Conservation (phyloP, 2,888 invertebrate genomes). For the Capitulum mitella region DNA sequence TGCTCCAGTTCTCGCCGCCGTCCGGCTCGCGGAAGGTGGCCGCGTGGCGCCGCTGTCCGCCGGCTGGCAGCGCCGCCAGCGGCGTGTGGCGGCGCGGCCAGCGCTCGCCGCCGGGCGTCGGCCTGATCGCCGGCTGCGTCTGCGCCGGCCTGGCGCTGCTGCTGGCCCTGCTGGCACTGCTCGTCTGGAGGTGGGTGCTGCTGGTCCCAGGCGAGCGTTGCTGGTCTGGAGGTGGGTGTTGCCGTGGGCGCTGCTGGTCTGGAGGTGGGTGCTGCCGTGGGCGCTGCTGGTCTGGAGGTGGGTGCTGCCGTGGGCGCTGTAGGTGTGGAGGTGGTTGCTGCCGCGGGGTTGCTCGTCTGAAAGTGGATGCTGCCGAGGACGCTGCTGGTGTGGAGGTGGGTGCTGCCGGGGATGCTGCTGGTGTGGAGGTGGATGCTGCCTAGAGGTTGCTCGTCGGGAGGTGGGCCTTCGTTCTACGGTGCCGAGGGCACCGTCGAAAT, state of each 20-base stretch:
- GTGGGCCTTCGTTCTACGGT: no score
- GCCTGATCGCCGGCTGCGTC: conserved; percentile 61
- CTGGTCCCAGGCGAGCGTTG: no score
- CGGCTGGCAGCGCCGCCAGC: conserved; percentile 39
- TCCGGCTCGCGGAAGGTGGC: conserved; percentile 58
- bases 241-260: background rate
- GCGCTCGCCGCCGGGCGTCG: no score
- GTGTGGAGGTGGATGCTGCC: background rate
- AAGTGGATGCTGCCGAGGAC: background rate
- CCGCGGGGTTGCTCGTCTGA: background rate
- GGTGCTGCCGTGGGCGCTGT: background rate
- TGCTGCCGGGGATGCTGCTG: background rate
- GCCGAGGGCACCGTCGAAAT: no score
- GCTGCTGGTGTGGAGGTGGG: background rate
- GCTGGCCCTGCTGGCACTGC: conserved; percentile 59
- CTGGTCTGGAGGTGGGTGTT: conserved; percentile 62
- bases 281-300: background rate
- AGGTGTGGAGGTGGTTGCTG: background rate
- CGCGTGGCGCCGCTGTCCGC: conserved; percentile 60
- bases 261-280: background rate
- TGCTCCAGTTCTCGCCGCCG: conserved; percentile 49
- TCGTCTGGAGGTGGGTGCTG: conserved; percentile 62
- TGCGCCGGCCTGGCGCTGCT: conserved; percentile 63
- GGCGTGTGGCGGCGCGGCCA: conserved; percentile 40
- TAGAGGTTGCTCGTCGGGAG: no score